Base-by-base conservation (phyloP, 2,888 invertebrate species). In the Chloroclysta siterata region DNA sequence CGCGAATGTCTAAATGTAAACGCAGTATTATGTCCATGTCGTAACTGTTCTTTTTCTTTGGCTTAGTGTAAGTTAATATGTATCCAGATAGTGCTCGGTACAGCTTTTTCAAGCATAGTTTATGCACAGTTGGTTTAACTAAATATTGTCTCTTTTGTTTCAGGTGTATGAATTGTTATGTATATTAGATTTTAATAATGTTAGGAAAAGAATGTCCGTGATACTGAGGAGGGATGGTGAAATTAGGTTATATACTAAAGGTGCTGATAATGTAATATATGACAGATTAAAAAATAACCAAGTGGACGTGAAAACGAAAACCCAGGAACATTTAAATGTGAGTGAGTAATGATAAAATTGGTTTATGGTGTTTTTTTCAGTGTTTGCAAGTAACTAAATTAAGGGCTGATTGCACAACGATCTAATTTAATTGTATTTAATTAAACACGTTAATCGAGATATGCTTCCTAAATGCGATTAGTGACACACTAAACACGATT, bases 101-200 rank as follows among this genome's bases (percentile, higher is more conserved):
- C 33, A 33, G 33, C 33, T 33, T 33, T 33, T 33, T 33, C 8
- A 33, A 6, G 8, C 33, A 33, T 36, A 2, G 10, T 2, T 39
- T 11, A 39, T 39, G 10, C 11, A 11, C 10, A 8, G 33, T 36
- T 6, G 6, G 11, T 28, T n/a, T 17, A 46, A 46, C 17, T 46
- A 17, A 46, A 39, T 11, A 11, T 8, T 17, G 7, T 44, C 6
- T 46, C 76, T 60, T 63, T 83, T 83, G 81, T 85, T 88, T 70
- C 94, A 96, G 94, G 97, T 98, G 75, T 99, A 99, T 93, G 98
- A 99, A 89, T 94, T 99, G 78, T 94, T 99, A 76, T 98, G 98
- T 90, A 99, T 99, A 90, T 95, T 99, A 83, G 99, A 99, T 94
- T 99, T 99, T 94, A 99, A 99, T 94, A 99, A 99, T 94, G 97